phyloP scores from a whole-genome alignment of 2,797 vertebrate species.

The Linurgus olivaceus region DNA sequence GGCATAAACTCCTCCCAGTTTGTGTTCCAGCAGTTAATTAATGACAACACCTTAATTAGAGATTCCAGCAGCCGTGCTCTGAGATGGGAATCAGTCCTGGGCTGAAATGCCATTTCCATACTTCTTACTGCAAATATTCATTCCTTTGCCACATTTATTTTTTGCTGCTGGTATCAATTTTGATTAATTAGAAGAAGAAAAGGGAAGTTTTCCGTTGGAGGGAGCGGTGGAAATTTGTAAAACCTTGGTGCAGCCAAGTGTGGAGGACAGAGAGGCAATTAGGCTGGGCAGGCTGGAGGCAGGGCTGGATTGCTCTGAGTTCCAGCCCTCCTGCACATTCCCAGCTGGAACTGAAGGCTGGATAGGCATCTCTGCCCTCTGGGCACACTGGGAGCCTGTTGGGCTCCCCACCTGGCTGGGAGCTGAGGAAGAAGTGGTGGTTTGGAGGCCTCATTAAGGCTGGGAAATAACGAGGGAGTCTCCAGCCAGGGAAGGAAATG shows the following conservation, averaged over 20 bases:
- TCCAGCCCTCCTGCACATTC: neutral
- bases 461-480: neutral
- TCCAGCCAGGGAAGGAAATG: neutral
- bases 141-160: neutral
- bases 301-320: neutral
- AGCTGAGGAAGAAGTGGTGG: neutral
- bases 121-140: neutral
- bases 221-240: neutral
- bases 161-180: neutral
- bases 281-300: neutral
- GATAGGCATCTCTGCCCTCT: neutral
- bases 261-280: slow-evolving; percentile 16
- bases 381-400: neutral
- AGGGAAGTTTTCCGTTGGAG: neutral
- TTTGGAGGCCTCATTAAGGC: neutral
- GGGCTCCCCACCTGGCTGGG: neutral
- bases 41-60: neutral
- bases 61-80: neutral
- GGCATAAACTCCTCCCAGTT: neutral
- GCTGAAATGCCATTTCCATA: neutral
- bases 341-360: neutral
- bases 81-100: slow-evolving; percentile 15
- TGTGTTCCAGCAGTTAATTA: slow-evolving; percentile 35
- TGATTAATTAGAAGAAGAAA: slow-evolving; percentile 10
- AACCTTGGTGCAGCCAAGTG: slow-evolving; percentile 1